Evolutionary conservation across 37 sponge, comb jelly and placozoan species (phyloP).

Genomic region (Halisarca cf. caerulea): DNA sequence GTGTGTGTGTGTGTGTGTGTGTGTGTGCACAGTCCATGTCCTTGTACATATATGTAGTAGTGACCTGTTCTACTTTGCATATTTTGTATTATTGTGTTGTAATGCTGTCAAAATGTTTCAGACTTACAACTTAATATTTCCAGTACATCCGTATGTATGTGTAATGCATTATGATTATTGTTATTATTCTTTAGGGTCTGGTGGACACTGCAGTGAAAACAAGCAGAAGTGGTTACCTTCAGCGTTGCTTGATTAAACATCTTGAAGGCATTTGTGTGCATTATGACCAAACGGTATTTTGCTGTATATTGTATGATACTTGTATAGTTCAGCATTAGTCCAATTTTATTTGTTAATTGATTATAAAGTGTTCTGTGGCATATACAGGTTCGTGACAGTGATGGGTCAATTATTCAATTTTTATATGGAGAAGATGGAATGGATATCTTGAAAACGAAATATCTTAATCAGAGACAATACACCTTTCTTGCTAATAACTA

Average conservation of each 20-base stretch:
- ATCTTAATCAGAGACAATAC: slow-evolving; percentile 63
- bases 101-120: too few relatives aligned
- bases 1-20: too few relatives aligned
- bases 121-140: too few relatives aligned
- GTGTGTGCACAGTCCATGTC: too few relatives aligned
- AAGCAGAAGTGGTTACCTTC: slow-evolving; percentile 97
- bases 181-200: slow-evolving; percentile 67
- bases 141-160: not conserved
- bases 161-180: not conserved
- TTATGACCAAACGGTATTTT: slow-evolving; percentile 94
- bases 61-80: too few relatives aligned
- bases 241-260: slow-evolving; percentile 97
- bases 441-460: slow-evolving; percentile 77
- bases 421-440: slow-evolving; percentile 95
- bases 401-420: slow-evolving; percentile 96
- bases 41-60: too few relatives aligned
- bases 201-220: slow-evolving; percentile 99
- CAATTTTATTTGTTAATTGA: too few relatives aligned
- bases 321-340: not conserved
- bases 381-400: slow-evolving; percentile 87
- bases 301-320: not conserved
- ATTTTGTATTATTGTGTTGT: too few relatives aligned
- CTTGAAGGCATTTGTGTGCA: slow-evolving; percentile 85
- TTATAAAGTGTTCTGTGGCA: too few relatives aligned
- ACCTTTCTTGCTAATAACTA: slow-evolving; percentile 79